These are phyloP conservation scores for Oithona nana DNA, from an alignment of 2,888 invertebrate genomes.

Conservation along the genomic window DNA sequence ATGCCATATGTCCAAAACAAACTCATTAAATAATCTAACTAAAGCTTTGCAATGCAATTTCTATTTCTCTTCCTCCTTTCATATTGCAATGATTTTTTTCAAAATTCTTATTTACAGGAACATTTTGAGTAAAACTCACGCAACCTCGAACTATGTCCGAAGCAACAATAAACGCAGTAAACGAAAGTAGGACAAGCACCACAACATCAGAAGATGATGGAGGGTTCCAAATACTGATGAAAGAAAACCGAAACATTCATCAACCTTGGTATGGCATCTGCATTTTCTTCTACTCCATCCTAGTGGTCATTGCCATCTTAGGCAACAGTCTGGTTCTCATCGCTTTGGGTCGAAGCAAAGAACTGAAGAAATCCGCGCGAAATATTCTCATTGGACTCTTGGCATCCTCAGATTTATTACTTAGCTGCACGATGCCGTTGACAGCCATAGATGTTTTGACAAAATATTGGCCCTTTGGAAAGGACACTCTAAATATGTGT, in stretches of 20 bases:
- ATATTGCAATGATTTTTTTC: no score
- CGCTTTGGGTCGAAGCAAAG: not conserved
- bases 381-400: not conserved
- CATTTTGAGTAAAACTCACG: no score
- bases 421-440: not conserved
- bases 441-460: not conserved
- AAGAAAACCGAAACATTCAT: not conserved
- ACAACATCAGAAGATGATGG: no score
- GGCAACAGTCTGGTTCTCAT: not conserved
- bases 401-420: not conserved
- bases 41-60: no score
- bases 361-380: not conserved
- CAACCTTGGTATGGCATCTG: not conserved
- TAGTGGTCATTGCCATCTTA: not conserved
- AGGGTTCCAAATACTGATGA: no score
- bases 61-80: no score
- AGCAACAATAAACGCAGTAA: no score
- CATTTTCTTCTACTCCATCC: not conserved
- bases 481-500: not conserved
- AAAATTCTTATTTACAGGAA: no score
- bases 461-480: slow-evolving; percentile 6
- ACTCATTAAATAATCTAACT: no score
- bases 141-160: no score
- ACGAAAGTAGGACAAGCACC: no score
- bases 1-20: no score